A percentile compares a stretch with the other conserved stretches of the same genome.
phyloP scores from a whole-genome alignment of 2,888 invertebrate genomes.

The Odontocerum albicorne region DNA sequence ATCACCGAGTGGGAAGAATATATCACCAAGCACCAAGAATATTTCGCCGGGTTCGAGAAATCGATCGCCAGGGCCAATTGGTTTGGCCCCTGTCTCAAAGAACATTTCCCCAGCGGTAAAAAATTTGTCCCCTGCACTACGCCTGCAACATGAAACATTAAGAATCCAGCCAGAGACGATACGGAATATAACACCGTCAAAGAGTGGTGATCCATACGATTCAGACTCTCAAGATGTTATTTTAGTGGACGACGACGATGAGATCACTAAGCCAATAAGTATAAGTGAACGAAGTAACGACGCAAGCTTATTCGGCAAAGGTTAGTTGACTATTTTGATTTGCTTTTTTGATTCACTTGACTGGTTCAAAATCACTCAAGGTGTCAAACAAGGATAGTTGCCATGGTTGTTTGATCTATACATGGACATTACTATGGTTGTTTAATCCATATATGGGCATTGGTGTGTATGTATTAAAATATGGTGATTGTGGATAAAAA shows the following conservation, averaged over 20 bases:
- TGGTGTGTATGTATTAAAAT: too few species aligned
- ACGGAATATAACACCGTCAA: slow-evolving; percentile 1
- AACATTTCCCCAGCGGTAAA: slow-evolving; percentile 17
- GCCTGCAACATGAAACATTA: too few species aligned
- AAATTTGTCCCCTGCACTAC: slow-evolving; percentile 28
- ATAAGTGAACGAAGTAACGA: slow-evolving; percentile 5
- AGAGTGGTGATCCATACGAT: slow-evolving; percentile 43
- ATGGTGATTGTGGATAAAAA: too few species aligned
- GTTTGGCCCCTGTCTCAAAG: neutral
- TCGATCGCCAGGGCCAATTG: neutral
- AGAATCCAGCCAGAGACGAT: slow-evolving; percentile 12
- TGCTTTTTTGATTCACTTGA: neutral
- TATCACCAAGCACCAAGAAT: slow-evolving; percentile 14
- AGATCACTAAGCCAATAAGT: slow-evolving; percentile 20
- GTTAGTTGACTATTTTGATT: slow-evolving; percentile 8
- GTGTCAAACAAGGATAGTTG: too few species aligned
- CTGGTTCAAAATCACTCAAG: too few species aligned
- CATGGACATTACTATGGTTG: too few species aligned
- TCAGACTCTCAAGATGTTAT: slow-evolving; percentile 57
- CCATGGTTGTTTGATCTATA: too few species aligned
- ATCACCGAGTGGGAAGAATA: slow-evolving; percentile 11
- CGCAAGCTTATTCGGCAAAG: slow-evolving; percentile 12
- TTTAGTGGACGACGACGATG: slow-evolving; percentile 52
- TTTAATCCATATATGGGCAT: too few species aligned
- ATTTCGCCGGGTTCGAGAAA: slow-evolving; percentile 8